Percentiles rank a stretch among this genome's conserved stretches.
These are phyloP conservation scores for Strigamia maritima DNA, from an alignment of 2,888 invertebrate species.

Conservation along the genomic window DNA sequence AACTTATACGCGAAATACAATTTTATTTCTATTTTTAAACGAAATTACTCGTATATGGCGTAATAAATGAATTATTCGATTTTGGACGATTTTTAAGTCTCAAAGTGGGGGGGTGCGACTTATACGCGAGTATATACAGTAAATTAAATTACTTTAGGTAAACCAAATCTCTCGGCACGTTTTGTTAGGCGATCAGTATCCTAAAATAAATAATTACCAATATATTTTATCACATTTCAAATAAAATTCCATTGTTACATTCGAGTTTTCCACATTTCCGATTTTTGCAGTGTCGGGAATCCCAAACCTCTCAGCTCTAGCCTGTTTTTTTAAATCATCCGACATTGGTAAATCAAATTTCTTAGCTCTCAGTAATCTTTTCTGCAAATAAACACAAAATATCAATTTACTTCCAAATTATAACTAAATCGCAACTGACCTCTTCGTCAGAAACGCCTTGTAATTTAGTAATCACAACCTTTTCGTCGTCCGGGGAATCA, in stretches of 20 bases:
- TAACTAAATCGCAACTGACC: background rate
- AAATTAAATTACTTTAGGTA: background rate
- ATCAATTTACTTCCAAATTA: background rate
- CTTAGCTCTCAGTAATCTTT: background rate
- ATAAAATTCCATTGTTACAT: no score
- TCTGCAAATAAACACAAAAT: background rate
- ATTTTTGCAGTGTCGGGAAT: background rate
- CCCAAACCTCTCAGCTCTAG: constrained; percentile 17
- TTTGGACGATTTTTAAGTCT: no score
- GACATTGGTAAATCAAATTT: constrained; percentile 7
- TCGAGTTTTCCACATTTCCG: background rate
- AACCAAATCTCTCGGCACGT: constrained; percentile 23
- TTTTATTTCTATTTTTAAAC: no score
- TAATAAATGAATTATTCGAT: no score
- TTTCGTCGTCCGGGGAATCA: background rate
- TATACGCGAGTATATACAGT: no score
- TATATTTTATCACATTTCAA: background rate
- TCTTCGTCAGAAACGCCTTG: constrained; percentile 8
- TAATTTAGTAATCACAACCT: background rate
- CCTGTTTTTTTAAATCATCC: constrained; percentile 12
- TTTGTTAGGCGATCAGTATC: background rate
- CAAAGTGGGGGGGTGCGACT: no score
- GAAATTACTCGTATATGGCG: no score
- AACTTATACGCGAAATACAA: no score
- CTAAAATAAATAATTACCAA: background rate